Conservation (phyloP, 1,140 invertebrate genomes). For the Eueides isabella region DNA sequence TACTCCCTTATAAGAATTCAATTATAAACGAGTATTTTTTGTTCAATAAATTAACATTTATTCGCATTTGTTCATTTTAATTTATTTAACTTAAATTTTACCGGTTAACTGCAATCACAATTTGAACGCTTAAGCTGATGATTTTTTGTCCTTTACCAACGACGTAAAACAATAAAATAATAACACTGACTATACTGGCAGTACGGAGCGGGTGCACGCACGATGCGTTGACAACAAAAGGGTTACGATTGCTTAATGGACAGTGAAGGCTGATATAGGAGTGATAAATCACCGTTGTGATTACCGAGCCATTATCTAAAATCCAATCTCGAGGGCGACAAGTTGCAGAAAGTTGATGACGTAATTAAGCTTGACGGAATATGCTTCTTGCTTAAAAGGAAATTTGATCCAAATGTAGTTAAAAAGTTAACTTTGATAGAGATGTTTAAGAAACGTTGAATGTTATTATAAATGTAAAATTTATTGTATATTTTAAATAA, state of each 20-base stretch:
- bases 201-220: constrained; percentile 4
- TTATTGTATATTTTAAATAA: background rate
- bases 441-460: background rate
- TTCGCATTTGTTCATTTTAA: no score
- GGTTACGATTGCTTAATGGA: constrained; percentile 79
- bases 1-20: no score
- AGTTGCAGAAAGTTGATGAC: constrained; percentile 56
- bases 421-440: background rate
- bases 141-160: no score
- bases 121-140: no score
- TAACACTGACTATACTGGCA: background rate
- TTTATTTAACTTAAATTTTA: no score
- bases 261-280: constrained; percentile 76
- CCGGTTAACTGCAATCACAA: no score
- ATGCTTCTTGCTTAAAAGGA: constrained; percentile 19
- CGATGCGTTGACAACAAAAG: constrained; percentile 60
- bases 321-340: constrained; percentile 74
- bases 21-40: no score
- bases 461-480: background rate
- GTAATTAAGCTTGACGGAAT: constrained; percentile 53
- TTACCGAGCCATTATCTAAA: constrained; percentile 79
- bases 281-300: constrained; percentile 78
- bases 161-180: background rate
- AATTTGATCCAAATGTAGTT: background rate
- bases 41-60: no score